A percentile compares a stretch with the other conserved stretches of the same genome.
phyloP scores from a whole-genome alignment of 2,888 invertebrate genomes.

The Torymus texanus region DNA sequence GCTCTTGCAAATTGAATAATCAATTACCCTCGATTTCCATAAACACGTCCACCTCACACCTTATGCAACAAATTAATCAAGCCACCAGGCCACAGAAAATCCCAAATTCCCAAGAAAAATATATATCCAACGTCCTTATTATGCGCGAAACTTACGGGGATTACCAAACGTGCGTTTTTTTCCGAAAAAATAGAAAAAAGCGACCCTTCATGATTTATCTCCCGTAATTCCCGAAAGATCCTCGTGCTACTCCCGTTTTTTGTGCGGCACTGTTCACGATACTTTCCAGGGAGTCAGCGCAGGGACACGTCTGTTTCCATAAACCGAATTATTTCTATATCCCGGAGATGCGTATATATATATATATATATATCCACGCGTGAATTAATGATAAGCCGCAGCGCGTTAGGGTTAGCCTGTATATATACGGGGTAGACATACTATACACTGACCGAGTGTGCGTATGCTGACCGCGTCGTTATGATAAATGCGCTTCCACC shows the following conservation, averaged over 20 bases:
- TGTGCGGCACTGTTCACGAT: conserved; percentile 40
- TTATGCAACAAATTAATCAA: conserved; percentile 18
- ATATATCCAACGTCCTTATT: conserved; percentile 10
- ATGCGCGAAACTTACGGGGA: conserved; percentile 48
- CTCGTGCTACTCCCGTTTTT: background rate
- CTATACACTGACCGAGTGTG: conserved; percentile 6
- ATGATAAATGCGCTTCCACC: conserved; percentile 51
- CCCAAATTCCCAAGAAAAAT: conserved; percentile 8
- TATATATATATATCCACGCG: conserved; percentile 56
- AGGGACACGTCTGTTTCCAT: conserved; percentile 72
- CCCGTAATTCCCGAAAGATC: conserved; percentile 57
- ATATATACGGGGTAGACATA: conserved; percentile 61
- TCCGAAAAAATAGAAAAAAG: conserved; percentile 18
- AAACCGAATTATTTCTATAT: conserved; percentile 74
- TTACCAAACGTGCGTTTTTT: conserved; percentile 37
- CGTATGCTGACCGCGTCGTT: conserved; percentile 60
- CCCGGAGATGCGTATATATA: conserved; percentile 66
- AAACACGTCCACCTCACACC: conserved; percentile 5
- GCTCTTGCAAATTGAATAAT: conserved; percentile 3
- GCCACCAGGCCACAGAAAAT: background rate
- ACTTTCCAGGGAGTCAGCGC: conserved; percentile 22
- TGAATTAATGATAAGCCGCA: conserved; percentile 71
- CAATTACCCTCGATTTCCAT: conserved; percentile 9
- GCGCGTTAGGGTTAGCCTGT: background rate
- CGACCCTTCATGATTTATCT: conserved; percentile 65